Percentiles rank a stretch among this genome's conserved stretches.
Conservation (phyloP, 1,140 invertebrate genomes). For the Macrosteles quadrilineatus region DNA sequence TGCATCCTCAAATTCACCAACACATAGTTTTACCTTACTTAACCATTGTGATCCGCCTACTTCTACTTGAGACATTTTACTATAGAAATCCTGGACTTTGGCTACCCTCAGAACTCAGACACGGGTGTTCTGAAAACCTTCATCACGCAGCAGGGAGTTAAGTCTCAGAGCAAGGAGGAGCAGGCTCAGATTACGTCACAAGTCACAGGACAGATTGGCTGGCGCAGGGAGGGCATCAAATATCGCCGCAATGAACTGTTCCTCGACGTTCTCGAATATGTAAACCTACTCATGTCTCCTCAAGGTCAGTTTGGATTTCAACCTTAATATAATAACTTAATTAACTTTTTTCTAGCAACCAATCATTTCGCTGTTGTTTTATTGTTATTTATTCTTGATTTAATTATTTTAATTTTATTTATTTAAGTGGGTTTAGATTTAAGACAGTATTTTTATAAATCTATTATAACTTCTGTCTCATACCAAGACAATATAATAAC, state of each 20-base stretch:
- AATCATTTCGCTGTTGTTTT: no score
- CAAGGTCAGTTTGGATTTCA: slow-evolving; percentile 68
- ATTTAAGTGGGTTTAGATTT: no score
- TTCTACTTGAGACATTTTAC: no score
- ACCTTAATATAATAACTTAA: background rate
- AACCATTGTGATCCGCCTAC: no score
- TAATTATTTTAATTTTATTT: no score
- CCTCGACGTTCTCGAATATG: slow-evolving; percentile 98
- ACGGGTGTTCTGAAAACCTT: slow-evolving; percentile 99
- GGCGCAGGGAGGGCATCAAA: slow-evolving; percentile 99
- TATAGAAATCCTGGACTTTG: slow-evolving; percentile 98
- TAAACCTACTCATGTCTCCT: slow-evolving; percentile 98
- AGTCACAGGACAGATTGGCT: slow-evolving; percentile 98
- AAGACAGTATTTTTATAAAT: no score
- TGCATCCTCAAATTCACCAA: no score
- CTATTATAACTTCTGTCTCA: no score
- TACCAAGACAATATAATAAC: no score
- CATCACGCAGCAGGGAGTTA: slow-evolving; percentile 99
- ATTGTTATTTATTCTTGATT: no score
- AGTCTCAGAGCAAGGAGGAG: slow-evolving; percentile 98
- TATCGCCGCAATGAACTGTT: slow-evolving; percentile 98
- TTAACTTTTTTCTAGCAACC: no score
- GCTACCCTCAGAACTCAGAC: slow-evolving; percentile 99
- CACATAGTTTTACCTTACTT: no score
- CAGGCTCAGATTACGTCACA: slow-evolving; percentile 99